Evolutionary conservation across 2,113 vertebrate genomes (phyloP), one percentile per base, ranked within the genome.

Genomic region (Campylomormyrus tamandua): DNA sequence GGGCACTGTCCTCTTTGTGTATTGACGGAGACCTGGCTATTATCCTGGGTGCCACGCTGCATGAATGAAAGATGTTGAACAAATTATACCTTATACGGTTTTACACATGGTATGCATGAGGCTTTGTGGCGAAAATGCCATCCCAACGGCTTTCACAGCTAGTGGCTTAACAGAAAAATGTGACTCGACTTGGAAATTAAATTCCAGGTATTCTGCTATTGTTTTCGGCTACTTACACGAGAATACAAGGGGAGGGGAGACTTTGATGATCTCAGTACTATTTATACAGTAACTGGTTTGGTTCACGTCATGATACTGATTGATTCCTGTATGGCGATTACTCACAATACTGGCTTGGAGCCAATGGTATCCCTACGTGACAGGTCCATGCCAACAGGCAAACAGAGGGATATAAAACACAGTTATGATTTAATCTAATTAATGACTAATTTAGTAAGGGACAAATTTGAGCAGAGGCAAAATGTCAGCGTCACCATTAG

Each of bases 31-130:
- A 96, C 95, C 97, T 96, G 93, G 95, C 98, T 91, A 98, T 93
- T 70, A 99, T 96, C 94, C 95, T 97, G 90, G 98, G 98, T 49
- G 98, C 96, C 91, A 97, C 98, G 90, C 98, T 99, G 94, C 39
- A 77, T 58, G 17, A 80, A 87, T 86, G 8, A 90, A 53, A 92
- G 93, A 89, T 39, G 90, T 90, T 1, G 49, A 77, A 56, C 10
- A 92, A 88, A 92, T 92, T 70, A 31, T 31, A 91, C 77, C 74
- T 10, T 84, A 11, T 46, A 84, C 48, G 83, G 31, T 42, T 42
- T 80, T 80, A 80, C 19, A 42, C 35, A 80, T 8, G 74, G 17
- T 8, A 39, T 42, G 11, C 15, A 42, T 19, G 35, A 70, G 62
- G 74, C 35, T 6, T 39, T 42, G 3, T 42, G 74, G 74, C 0